Base-by-base conservation (phyloP, 2,113 vertebrate species). In the Mus spicilegus region DNA sequence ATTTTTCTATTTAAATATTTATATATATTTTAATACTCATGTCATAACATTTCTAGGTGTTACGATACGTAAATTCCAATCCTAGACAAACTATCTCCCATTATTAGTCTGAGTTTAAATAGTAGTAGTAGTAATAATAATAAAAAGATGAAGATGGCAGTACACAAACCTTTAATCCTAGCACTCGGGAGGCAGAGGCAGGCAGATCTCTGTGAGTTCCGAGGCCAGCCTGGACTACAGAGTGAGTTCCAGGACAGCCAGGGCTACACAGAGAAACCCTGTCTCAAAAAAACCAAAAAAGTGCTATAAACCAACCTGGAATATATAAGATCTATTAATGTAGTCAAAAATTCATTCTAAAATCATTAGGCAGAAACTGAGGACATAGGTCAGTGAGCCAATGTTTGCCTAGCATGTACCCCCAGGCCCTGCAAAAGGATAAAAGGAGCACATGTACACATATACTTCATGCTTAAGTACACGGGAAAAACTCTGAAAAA, bases 31-130 rank as follows among this genome's bases (percentile, higher is more conserved):
- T 58, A 93, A 94, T 61, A 75, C 20, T 42, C 13, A 51, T 28
- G 26, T 58, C 58, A 58, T 42, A 84, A 70, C 16, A 89, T 84
- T 94, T 89, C 87, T 93, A 89, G 58, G 39, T 33, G 56, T n/a
- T n/a, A 84, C 73, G 82, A 82, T 46, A 42, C 39, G 26, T 78
- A 76, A 88, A 86, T 82, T 56, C 51, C 26, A 78, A 39, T 85
- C n/a, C 30, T 63, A 56, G 73, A 54, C 0, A 94, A 51, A 84
- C 16, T 51, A 22, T 61, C 28, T 87, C 9, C 39, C 8, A 51
- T 46, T 84, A 58, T 39, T 87, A 42, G 42, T 0, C 67, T 75
- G 24, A 7, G 22, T 49, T 13, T 69, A 54, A 49, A 7, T 49
- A 49, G 49, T 49, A 49, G 49, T 49, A 49, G 49, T 7, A 49